Evolutionary conservation across 2,888 invertebrate genomes (phyloP), one percentile per base, ranked within the genome.

Genomic region (Aporophyla lueneburgensis): DNA sequence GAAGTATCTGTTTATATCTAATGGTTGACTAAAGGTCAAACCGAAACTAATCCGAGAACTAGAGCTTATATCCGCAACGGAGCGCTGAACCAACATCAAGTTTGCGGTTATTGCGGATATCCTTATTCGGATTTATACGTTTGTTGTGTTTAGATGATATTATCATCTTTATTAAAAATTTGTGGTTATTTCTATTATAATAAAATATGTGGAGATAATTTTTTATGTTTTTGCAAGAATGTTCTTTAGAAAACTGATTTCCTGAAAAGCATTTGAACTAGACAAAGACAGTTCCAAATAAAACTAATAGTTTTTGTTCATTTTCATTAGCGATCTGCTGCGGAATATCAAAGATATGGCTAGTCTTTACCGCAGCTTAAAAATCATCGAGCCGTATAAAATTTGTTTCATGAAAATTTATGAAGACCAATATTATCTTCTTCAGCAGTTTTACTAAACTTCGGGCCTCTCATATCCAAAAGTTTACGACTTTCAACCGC

Each of bases 31-130:
- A 40, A 79, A 81, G 85, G 71, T 76, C 75, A 71, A 69, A 76
- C 67, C 63, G 40, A 82, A 84, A 85, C 86, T 85, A 80, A 83
- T 85, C 72, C 77, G 66, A 24, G 70, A 73, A 76, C 83, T 76
- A 58, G 69, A 76, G 80, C 74, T 85, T 80, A 85, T 83, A 86
- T 81, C 76, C 83, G 62, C 49, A 49, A n/a, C 77, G 46, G 69
- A 83, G 73, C 70, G 54, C 75, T 49, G 63, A 73, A 80, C 72
- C 63, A 85, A 85, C 78, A 85, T 70, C 66, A 83, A 81, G 58
- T 78, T 80, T 40, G 61, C 72, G 78, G 81, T 75, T 83, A 86
- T 78, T 78, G 74, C 78, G 74, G 78, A 83, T 76, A 74, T 78
- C 80, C 74, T 80, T 71, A 74, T 71, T 76, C 62, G 43, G 69